Evolutionary conservation across 2,113 vertebrate genomes (phyloP), one percentile per base, ranked within the genome.

Genomic region (Anguilla japonica): DNA sequence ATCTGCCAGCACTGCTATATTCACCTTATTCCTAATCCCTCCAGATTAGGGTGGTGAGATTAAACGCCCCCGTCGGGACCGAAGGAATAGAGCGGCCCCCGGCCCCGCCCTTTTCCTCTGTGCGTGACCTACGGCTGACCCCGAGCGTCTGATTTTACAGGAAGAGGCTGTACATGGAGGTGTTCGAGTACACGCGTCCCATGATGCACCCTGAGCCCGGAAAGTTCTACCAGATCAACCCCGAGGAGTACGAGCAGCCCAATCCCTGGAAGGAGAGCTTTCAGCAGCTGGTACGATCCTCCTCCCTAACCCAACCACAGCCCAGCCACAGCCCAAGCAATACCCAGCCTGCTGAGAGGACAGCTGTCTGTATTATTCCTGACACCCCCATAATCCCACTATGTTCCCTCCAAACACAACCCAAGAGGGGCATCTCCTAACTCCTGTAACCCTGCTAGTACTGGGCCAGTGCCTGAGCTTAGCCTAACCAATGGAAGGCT

Each of bases 191-290:
- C 91, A 99, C 98, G 5, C 96, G 98, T 86, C 98, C 98, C 87
- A 99, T 99, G 98, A 99, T 99, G 98, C 98, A 99, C 92, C 98
- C 98, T 9, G 98, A 99, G 95, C 96, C 98, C 88, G 98, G 98
- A 57, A 99, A 99, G 95, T 99, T 99, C 94, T 99, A 97, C 91
- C 98, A 99, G 94, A 99, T 99, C 91, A 99, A 99, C 94, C 98
- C 98, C 91, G 98, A 99, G 93, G 98, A 99, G 88, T 99, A 99
- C 86, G 98, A 99, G 89, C 98, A 99, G 93, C 97, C 98, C 89
- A 99, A 99, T 93, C 98, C 98, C 0, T 99, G 98, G 98, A 99
- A 99, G 89, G 98, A 99, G 93, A 99, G 98, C 94, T 99, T 99
- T 95, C 98, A 99, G 93, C 98, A 99, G 85, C 95, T 99, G 98